Evolutionary conservation across 2,888 invertebrate genomes (phyloP).

Genomic region (Tinea semifulvella): DNA sequence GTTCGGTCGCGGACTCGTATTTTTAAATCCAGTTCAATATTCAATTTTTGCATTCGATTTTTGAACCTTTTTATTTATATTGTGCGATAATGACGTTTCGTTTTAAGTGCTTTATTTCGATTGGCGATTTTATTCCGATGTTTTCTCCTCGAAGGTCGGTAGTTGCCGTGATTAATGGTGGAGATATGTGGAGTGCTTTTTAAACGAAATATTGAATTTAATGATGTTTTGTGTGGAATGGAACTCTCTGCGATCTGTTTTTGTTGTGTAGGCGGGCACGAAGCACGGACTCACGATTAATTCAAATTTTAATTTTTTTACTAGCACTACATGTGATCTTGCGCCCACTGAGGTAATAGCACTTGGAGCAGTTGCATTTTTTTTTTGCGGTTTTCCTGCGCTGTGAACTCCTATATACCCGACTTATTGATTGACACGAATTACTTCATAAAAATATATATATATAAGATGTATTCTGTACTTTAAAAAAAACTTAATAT

Average conservation of each 20-base stretch:
- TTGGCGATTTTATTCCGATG: conserved; percentile 66
- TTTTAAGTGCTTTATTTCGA: conserved; percentile 67
- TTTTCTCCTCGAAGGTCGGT: conserved; percentile 63
- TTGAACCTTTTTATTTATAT: conserved; percentile 56
- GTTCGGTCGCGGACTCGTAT: conserved; percentile 39
- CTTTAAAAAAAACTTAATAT: too few relatives aligned
- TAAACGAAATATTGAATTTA: conserved; percentile 65
- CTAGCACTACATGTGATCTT: too few relatives aligned
- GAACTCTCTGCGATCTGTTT: conserved; percentile 42
- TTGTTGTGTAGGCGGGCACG: conserved; percentile 43
- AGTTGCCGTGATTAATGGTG: conserved; percentile 65
- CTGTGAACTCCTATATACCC: too few relatives aligned
- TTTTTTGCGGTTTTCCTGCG: too few relatives aligned
- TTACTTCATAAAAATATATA: too few relatives aligned
- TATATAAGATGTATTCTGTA: too few relatives aligned
- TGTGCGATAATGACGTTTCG: conserved; percentile 67
- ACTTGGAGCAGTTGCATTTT: too few relatives aligned
- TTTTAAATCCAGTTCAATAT: conserved; percentile 62
- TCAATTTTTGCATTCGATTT: conserved; percentile 66
- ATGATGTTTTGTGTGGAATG: conserved; percentile 54
- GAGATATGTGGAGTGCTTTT: conserved; percentile 64
- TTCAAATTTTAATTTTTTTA: conserved; percentile 20
- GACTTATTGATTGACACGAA: too few relatives aligned
- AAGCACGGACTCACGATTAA: conserved; percentile 27
- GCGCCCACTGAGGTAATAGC: too few relatives aligned